Conservation (phyloP, 2,113 vertebrate species). For the Neodon shergylaensis region DNA sequence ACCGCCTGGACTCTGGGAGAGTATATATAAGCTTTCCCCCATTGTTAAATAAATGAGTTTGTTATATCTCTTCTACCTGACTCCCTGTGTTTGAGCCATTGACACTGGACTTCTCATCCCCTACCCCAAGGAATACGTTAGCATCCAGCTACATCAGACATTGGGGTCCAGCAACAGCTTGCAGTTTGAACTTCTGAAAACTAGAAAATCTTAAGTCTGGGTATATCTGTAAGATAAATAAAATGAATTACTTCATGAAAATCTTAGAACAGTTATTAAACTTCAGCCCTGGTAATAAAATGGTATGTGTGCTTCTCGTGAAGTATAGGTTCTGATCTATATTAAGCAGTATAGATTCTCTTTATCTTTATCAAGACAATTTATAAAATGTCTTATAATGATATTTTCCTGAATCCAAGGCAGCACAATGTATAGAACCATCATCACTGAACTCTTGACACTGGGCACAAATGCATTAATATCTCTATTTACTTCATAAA, state of each 20-base stretch:
- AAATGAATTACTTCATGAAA: constrained; percentile 5
- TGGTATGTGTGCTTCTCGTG: not conserved
- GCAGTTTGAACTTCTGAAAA: not conserved
- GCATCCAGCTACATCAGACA: too few species aligned
- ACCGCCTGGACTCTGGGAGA: too few species aligned
- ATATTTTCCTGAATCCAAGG: constrained; percentile 69
- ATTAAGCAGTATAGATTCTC: constrained; percentile 45
- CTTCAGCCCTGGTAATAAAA: not conserved
- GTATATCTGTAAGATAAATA: not conserved
- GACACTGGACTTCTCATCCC: too few species aligned
- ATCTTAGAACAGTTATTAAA: constrained; percentile 31
- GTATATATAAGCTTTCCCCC: too few species aligned
- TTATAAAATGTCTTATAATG: constrained; percentile 63
- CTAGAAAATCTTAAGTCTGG: not conserved
- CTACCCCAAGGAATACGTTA: too few species aligned
- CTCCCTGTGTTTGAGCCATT: too few species aligned
- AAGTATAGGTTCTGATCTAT: constrained; percentile 5
- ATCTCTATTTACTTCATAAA: constrained; percentile 78
- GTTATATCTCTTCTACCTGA: too few species aligned
- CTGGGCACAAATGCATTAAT: constrained; percentile 70
- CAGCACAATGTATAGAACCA: constrained; percentile 55
- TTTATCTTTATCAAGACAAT: constrained; percentile 65
- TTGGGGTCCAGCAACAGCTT: not conserved
- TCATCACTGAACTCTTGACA: constrained; percentile 73
- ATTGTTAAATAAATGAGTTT: too few species aligned